Conservation (phyloP, 2,888 invertebrate species). For the Orthosia incerta region DNA sequence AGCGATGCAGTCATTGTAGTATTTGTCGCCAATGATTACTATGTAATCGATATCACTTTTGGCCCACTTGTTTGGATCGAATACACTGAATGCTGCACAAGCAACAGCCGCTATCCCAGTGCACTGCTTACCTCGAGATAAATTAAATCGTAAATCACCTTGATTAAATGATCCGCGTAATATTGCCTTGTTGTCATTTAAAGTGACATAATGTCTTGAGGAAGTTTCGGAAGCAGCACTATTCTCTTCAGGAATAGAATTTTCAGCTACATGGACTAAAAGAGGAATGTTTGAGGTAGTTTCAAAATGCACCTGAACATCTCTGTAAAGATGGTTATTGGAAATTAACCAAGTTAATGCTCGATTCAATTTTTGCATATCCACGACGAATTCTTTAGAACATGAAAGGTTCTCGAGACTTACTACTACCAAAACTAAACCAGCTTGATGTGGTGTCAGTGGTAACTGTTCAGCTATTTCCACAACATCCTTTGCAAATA, state of each 20-base stretch:
- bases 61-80: too few relatives aligned
- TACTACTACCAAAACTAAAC: constrained; percentile 11
- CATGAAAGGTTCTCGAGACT: constrained; percentile 7
- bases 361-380: neutral
- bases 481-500: too few relatives aligned
- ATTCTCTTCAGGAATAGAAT: neutral
- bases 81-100: too few relatives aligned
- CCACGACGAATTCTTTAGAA: constrained; percentile 18
- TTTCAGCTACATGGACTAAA: constrained; percentile 12
- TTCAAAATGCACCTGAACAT: constrained; percentile 6
- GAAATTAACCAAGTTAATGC: constrained; percentile 22
- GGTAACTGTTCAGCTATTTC: constrained; percentile 20
- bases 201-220: neutral
- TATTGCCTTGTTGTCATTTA: too few relatives aligned
- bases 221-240: neutral
- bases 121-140: too few relatives aligned
- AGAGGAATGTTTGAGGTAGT: neutral
- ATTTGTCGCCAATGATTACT: too few relatives aligned
- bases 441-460: constrained; percentile 10
- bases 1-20: too few relatives aligned
- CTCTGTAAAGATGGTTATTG: constrained; percentile 13
- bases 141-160: too few relatives aligned
- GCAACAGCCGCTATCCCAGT: too few relatives aligned
- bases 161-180: too few relatives aligned
- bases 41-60: too few relatives aligned